Base-by-base conservation (phyloP, 2,888 invertebrate species). In the Troides oblongomaculatus region DNA sequence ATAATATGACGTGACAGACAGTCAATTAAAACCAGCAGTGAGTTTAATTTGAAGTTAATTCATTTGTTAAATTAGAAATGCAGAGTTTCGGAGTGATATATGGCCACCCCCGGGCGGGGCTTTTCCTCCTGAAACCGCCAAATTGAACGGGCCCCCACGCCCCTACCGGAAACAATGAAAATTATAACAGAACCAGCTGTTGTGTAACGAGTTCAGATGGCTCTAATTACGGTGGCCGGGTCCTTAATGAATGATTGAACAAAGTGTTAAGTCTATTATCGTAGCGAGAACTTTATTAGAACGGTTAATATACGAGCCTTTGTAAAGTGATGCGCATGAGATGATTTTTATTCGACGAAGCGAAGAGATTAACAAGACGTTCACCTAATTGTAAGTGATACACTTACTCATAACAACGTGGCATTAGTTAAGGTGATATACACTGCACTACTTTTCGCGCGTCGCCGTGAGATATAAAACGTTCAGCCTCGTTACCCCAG, bases 251-350 rank as follows among this genome's bases (percentile, higher is more conserved):
- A 91, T 92, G 88, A 92, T 91, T 90, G 89, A 90, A 87, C 88
- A 88, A 85, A 85, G 85, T 86, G 89, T 85, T 91, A 91, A 91
- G 89, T 90, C 87, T 89, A 90, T 91, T 90, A 90, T 87, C 86
- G 87, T 80, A 82, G 86, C 84, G 85, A 87, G 90, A 92, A 91
- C 90, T 91, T 92, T 92, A 91, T 91, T 90, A 90, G 85, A 84
- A 82, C 83, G 82, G 89, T 83, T 87, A 87, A 89, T 87, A 84
- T 82, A 85, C 78, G 79, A 79, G 76, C 69, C 73, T 72, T 70
- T 72, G 73, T 46, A 63, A 78, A 80, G 85, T 71, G 80, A 72
- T 83, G 86, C 71, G 76, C 70, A 3, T 10, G n/a, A 6, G 3
- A 23, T 53, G 17, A 53, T n/a, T 6, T 1, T 46, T 46, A 46